Conservation (phyloP, 2,113 vertebrate genomes). For the Pterophyllum scalare region DNA sequence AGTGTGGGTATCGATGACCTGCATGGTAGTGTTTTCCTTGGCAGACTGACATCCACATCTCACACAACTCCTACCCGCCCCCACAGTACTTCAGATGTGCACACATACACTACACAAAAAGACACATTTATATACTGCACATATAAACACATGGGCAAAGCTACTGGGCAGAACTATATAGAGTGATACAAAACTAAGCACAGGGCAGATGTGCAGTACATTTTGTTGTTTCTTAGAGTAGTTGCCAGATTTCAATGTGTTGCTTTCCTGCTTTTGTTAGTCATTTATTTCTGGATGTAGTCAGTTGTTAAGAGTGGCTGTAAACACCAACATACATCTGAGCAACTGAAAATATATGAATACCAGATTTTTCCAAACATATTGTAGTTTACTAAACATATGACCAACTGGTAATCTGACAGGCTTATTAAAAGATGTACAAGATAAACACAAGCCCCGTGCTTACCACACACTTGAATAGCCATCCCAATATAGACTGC, state of each 20-base stretch:
- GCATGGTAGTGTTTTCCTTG: constrained; percentile 53
- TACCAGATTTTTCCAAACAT: background rate
- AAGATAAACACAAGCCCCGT: constrained; percentile 1
- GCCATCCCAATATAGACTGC: constrained; percentile 26
- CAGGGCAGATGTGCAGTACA: background rate
- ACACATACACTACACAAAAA: constrained; percentile 1
- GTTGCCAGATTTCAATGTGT: background rate
- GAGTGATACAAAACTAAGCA: background rate
- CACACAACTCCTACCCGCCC: constrained; percentile 30
- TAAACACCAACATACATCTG: background rate
- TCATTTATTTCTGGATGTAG: background rate
- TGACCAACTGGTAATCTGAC: background rate
- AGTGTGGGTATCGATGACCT: constrained; percentile 56
- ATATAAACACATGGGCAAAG: background rate
- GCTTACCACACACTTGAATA: constrained; percentile 14
- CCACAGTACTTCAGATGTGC: constrained; percentile 32
- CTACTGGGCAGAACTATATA: background rate
- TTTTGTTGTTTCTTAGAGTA: background rate
- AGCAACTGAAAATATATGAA: background rate
- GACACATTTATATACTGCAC: background rate
- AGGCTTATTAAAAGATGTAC: background rate
- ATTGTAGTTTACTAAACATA: background rate
- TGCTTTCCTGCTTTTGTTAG: background rate
- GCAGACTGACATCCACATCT: constrained; percentile 54
- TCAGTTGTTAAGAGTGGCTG: background rate